phyloP scores from a whole-genome alignment of 92 coral and sea anemone species.

The Desmophyllum pertusum region DNA sequence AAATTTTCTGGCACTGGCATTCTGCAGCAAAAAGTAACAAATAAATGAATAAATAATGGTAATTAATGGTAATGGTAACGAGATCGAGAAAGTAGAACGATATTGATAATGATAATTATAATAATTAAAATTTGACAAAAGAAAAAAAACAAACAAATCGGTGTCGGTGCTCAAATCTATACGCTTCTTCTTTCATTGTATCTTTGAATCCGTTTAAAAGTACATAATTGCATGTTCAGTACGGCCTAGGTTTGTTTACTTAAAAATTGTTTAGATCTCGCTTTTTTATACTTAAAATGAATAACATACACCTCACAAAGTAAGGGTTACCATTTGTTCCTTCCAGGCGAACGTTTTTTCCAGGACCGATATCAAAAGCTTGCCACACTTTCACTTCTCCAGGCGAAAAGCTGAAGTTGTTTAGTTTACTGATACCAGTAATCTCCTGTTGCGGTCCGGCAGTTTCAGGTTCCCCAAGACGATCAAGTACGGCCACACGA shows the following conservation, averaged over 20 bases:
- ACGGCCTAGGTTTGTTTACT: too few relatives aligned
- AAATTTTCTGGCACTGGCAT: slow-evolving; percentile 25
- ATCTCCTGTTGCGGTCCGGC: slow-evolving; percentile 25
- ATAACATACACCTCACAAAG: not conserved
- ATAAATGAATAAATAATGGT: not conserved
- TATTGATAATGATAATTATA: too few relatives aligned
- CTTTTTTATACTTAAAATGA: not conserved
- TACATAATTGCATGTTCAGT: too few relatives aligned
- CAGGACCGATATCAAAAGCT: slow-evolving; percentile 58
- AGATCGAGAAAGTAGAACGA: not conserved
- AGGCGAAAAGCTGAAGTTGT: slow-evolving; percentile 39
- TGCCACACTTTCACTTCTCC: slow-evolving; percentile 48
- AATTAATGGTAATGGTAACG: not conserved
- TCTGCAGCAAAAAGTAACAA: slow-evolving; percentile 23
- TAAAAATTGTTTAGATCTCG: not conserved
- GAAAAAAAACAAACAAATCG: too few relatives aligned
- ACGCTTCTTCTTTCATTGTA: too few relatives aligned
- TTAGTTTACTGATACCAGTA: slow-evolving; percentile 51
- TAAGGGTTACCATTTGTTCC: slow-evolving; percentile 27
- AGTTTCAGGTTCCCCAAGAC: slow-evolving; percentile 19
- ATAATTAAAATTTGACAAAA: too few relatives aligned
- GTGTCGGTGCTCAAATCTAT: too few relatives aligned
- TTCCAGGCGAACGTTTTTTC: slow-evolving; percentile 26
- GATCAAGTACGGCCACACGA: slow-evolving; percentile 33
- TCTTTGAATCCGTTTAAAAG: too few relatives aligned